These are phyloP conservation scores for Ochropacha duplaris DNA, from an alignment of 2,888 invertebrate genomes.

Conservation along the genomic window DNA sequence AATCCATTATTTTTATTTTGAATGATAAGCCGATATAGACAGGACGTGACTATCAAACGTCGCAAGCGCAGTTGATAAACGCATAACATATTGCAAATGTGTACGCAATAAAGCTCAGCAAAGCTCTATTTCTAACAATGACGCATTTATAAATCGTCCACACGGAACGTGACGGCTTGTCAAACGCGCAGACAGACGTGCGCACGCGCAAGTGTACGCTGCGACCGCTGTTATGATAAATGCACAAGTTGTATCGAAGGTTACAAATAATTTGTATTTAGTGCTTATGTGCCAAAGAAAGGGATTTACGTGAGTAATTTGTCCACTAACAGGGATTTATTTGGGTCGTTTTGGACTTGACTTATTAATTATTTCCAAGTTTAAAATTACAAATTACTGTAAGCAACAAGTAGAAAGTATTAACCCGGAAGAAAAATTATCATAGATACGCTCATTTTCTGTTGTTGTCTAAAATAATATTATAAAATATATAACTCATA, in stretches of 20 bases:
- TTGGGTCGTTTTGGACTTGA: not conserved
- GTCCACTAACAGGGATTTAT: not conserved
- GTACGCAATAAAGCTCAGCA: constrained; percentile 11
- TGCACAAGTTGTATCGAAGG: not conserved
- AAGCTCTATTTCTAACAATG: constrained; percentile 24
- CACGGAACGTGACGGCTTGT: constrained; percentile 29
- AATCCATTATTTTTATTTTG: not conserved
- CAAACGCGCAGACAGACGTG: constrained; percentile 20
- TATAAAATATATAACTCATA: no score
- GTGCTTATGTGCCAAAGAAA: not conserved
- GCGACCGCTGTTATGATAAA: not conserved
- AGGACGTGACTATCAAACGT: constrained; percentile 3
- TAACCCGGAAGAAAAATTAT: not conserved
- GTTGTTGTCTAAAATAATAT: no score
- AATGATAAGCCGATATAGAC: not conserved
- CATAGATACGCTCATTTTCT: not conserved
- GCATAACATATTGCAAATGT: constrained; percentile 10
- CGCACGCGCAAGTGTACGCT: constrained; percentile 13
- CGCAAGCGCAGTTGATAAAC: constrained; percentile 5
- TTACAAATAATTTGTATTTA: not conserved
- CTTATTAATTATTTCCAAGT: not conserved
- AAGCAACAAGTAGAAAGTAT: not conserved
- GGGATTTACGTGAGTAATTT: not conserved
- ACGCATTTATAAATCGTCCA: constrained; percentile 28
- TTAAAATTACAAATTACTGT: no score